Base-by-base conservation (phyloP, 2,113 vertebrate genomes). In the Agapornis roseicollis region DNA sequence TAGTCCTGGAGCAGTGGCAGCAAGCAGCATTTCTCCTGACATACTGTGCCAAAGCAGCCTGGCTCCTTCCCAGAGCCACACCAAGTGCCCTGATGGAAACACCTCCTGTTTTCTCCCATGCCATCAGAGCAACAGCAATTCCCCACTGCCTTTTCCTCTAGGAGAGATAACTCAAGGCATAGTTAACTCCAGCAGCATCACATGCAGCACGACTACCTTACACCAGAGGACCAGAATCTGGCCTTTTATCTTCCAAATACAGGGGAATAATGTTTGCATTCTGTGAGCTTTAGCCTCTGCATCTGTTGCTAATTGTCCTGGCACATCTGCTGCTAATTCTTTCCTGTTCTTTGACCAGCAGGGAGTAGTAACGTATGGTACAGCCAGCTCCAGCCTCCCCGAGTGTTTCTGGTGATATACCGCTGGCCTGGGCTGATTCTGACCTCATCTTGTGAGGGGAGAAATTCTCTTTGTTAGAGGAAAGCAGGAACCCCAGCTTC, bases 241-340 rank as follows among this genome's bases (percentile, higher is more conserved):
- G 72, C 42, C 84, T 91, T 95, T 95, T 97, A 86, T 96, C 64
- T 95, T 80, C 25, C 63, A 91, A 71, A 94, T 91, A 84, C 70
- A 90, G 69, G 63, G 61, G 80, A 92, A 76, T 96, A 90, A 94
- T 61, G 76, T 84, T 84, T 88, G 89, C 61, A 70, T 93, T 95
- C 95, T 94, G 85, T 94, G 94, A 85, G 91, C 93, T 96, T 97
- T 92, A 93, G 94, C 96, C 93, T 95, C 96, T 76, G 90, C 94
- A 96, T 96, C 94, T 97, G 96, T 95, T 96, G 91, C 80, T 96
- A 97, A 97, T 97, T 94, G 94, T 88, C 90, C 89, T 94, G 78
- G 87, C 90, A 97, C 96, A 97, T 97, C 96, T 97, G 96, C 91
- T 97, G 91, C 94, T 94, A 94, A 97, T 96, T 97, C 82, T 84